Conservation (phyloP, 2,797 vertebrate species). For the Sebastes glaucus region DNA sequence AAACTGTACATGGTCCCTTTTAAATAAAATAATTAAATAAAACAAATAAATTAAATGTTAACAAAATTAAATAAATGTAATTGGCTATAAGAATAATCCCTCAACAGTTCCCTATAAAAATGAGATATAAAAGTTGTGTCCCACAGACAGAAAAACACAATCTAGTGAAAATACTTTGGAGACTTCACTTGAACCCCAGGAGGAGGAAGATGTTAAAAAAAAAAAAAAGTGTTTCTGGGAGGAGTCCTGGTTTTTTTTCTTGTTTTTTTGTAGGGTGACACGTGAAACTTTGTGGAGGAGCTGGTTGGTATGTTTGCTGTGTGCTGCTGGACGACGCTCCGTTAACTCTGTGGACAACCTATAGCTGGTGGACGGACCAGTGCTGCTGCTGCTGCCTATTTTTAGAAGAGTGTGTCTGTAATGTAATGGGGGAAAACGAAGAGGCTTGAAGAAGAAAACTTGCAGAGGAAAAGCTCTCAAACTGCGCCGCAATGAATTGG, state of each 20-base stretch:
- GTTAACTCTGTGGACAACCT: constrained; percentile 55
- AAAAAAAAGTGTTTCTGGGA: constrained; percentile 60
- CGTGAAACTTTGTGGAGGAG: constrained; percentile 79
- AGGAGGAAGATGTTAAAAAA: constrained; percentile 56
- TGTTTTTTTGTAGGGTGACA: constrained; percentile 65
- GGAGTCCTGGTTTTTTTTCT: constrained; percentile 60
- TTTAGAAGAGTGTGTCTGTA: constrained; percentile 46
- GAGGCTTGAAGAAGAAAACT: constrained; percentile 54
- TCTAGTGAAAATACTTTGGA: constrained; percentile 9
- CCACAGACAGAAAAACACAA: not conserved
- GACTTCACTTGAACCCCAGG: constrained; percentile 14
- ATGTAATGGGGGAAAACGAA: constrained; percentile 61
- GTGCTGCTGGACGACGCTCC: constrained; percentile 27
- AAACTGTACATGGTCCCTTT: too few relatives aligned
- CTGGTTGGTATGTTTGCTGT: constrained; percentile 57
- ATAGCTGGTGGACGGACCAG: constrained; percentile 13
- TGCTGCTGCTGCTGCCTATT: constrained; percentile 35
- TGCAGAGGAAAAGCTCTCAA: constrained; percentile 32
- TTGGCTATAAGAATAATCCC: not conserved
- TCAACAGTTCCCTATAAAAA: not conserved
- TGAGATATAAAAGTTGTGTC: not conserved
- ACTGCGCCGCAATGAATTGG: constrained; percentile 51
- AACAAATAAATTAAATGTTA: too few relatives aligned
- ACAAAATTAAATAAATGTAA: not conserved
- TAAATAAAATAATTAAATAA: too few relatives aligned